Conservation (phyloP, 2,113 vertebrate genomes). For the Rhodinocichla rosea region DNA sequence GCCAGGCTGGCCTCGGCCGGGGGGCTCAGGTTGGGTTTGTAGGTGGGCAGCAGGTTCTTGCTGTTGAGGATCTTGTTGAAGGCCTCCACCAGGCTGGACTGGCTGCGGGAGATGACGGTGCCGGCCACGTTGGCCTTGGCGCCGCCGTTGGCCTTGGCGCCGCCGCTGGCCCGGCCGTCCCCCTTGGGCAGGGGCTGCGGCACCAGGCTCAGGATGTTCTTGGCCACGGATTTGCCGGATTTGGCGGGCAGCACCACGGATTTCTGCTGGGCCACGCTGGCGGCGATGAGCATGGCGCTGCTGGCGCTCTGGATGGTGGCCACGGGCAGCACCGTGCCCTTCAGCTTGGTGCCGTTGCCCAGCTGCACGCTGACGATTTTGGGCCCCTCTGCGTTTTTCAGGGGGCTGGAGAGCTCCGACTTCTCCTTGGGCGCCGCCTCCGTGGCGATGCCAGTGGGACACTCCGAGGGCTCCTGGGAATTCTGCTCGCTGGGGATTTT, state of each 20-base stretch:
- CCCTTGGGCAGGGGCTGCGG: conserved; percentile 71
- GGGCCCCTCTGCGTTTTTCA: conserved; percentile 49
- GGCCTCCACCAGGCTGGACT: conserved; percentile 92
- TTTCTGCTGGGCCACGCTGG: conserved; percentile 82
- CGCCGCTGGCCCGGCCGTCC: conserved; percentile 31
- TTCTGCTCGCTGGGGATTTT: accelerated
- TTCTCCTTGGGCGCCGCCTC: background rate
- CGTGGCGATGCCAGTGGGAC: accelerated
- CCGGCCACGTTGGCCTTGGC: conserved; percentile 68
- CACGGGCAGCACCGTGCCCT: conserved; percentile 82
- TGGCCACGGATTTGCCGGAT: conserved; percentile 64
- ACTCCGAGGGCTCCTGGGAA: accelerated
- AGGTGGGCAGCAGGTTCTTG: conserved; percentile 91
- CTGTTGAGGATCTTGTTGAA: conserved; percentile 98
- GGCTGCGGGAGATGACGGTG: conserved; percentile 88
- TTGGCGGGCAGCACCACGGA: conserved; percentile 59
- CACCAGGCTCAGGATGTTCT: conserved; percentile 76
- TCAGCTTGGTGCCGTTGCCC: conserved; percentile 76
- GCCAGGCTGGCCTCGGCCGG: conserved; percentile 83
- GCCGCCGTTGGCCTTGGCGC: conserved; percentile 73
- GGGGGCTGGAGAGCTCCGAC: conserved; percentile 10
- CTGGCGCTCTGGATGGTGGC: conserved; percentile 89
- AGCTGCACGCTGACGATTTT: conserved; percentile 72
- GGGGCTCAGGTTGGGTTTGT: conserved; percentile 86
- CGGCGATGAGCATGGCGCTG: conserved; percentile 88